A percentile compares a stretch with the other conserved stretches of the same genome.
phyloP scores from a whole-genome alignment of 2,797 vertebrate genomes.

The Euphonia xanthogaster region DNA sequence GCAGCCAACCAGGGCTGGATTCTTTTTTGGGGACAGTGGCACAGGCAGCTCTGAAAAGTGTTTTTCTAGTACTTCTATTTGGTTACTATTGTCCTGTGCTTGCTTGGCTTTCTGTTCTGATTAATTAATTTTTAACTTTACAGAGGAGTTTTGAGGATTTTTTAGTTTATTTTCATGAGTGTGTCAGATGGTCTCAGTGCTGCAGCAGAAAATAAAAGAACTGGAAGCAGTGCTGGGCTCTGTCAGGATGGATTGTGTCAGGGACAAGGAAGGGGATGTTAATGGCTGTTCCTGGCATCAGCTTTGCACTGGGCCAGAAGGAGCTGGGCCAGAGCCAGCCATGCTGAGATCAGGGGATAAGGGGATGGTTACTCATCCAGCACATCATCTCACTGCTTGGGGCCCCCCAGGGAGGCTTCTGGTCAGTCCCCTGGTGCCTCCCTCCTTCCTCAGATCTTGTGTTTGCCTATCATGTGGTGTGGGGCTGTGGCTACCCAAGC shows the following conservation, averaged over 20 bases:
- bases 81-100: not conserved
- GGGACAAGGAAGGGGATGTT: accelerated
- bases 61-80: not conserved
- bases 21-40: not conserved
- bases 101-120: not conserved
- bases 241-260: not conserved
- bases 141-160: not conserved
- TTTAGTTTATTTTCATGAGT: not conserved
- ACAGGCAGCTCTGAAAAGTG: accelerated
- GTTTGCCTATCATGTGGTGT: not conserved
- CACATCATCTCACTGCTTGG: not conserved
- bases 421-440: not conserved
- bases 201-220: not conserved
- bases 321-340: not conserved
- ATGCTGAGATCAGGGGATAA: not conserved
- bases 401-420: not conserved
- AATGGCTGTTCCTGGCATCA: not conserved
- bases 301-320: not conserved
- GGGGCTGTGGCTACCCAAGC: not conserved
- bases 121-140: not conserved
- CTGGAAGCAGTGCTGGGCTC: not conserved
- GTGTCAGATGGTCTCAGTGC: not conserved
- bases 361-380: not conserved
- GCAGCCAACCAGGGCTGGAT: not conserved
- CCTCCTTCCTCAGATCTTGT: not conserved